These are phyloP conservation scores for Stenoptilia bipunctidactyla DNA, from an alignment of 2,888 invertebrate species.

Conservation along the genomic window DNA sequence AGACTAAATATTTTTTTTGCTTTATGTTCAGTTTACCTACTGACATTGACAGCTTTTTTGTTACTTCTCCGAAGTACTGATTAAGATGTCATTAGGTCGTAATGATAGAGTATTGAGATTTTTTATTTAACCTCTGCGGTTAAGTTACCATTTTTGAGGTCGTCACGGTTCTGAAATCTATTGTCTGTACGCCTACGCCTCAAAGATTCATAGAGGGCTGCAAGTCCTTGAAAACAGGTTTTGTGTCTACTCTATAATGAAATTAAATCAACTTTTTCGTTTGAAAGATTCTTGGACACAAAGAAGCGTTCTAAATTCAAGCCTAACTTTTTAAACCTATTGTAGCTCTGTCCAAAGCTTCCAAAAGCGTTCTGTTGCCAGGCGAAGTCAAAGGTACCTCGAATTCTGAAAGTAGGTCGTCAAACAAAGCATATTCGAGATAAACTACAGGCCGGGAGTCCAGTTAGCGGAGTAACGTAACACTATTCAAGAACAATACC, in stretches of 20 bases:
- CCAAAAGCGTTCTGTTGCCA: too few relatives aligned
- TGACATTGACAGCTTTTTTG: not conserved
- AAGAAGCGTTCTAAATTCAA: too few relatives aligned
- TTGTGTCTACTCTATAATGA: too few relatives aligned
- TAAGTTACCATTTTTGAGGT: too few relatives aligned
- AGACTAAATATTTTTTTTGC: not conserved
- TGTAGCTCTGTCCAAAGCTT: not conserved
- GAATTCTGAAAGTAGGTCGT: constrained; percentile 25
- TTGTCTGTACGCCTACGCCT: not conserved
- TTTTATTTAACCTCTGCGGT: not conserved
- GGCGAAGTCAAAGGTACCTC: not conserved
- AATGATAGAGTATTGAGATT: not conserved
- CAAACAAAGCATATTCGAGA: constrained; percentile 23
- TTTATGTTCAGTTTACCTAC: not conserved
- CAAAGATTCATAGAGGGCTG: not conserved
- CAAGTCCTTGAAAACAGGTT: too few relatives aligned
- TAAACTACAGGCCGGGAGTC: not conserved
- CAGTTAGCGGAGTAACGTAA: constrained; percentile 4
- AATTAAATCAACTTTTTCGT: not conserved
- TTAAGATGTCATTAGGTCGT: not conserved
- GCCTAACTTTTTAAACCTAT: not conserved
- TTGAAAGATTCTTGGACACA: not conserved
- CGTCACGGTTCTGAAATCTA: not conserved
- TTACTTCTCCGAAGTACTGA: not conserved
- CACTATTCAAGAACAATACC: constrained; percentile 36